Base-by-base conservation (phyloP, 1,140 invertebrate genomes). In the Papilio dardanus region DNA sequence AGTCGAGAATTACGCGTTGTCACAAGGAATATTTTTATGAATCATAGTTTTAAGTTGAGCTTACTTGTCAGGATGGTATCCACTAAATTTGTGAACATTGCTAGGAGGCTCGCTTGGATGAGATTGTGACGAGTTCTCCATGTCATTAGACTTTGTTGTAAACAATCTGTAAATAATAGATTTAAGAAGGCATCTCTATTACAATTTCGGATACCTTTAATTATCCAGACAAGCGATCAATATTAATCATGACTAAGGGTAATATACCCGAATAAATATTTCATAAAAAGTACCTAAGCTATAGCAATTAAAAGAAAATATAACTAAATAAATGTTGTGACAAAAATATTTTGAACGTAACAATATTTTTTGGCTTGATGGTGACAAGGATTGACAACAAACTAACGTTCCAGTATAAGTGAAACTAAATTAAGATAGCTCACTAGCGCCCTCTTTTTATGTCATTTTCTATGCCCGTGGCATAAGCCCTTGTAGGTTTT, bases 31-130 rank as follows among this genome's bases (percentile, higher is more conserved):
- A 62, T 62, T 0, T 0, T 21, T 62, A 66, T 10, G 16, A 16
- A n/a, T 12, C 5, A 19, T 14, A 67, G 28, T 16, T 35, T 19
- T 8, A 31, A 73, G 8, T 24, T 31, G 10, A 67, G 78, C 74
- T 78, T 86, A 89, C 88, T 90, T 89, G 10, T 85, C 76, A 7
- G 88, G 84, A 69, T 89, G 80, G 78, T 88, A 89, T 33, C 79
- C 82, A 14, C 76, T 81, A 62, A 87, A 88, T 79, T 89, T 91
- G 0, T 83, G 68, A 50, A 92, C 80, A 79, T 92, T 92, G 74
- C 88, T 92, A 62, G 50, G 76, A 3, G 90, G 90, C 50, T 85
- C 74, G 14, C 31, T 24, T 28, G 88, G 87, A 76, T 91, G 89
- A 1, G 58, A 74, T n/a, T n/a, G n/a, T n/a, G n/a, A n/a, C n/a